Evolutionary conservation across 2,113 vertebrate genomes (phyloP), one percentile per base, ranked within the genome.

Genomic region (Melospiza georgiana): DNA sequence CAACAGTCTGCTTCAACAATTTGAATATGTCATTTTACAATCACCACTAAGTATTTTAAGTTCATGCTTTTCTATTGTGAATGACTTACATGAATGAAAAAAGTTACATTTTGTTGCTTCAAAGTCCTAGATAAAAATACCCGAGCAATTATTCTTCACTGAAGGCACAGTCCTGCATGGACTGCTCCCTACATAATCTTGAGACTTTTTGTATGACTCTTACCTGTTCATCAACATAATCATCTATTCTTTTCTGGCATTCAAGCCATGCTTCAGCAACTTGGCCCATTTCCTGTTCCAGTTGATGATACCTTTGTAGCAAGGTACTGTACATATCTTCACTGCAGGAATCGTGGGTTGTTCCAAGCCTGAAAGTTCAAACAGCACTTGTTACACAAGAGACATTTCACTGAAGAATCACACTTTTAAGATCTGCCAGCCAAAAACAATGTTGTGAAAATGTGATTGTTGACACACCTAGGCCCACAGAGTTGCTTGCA

Each of bases 201-300:
- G 17, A 68, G 63, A 74, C 21, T 44, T 7, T 58, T 77, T 24
- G 79, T 17, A 31, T n/a, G 39, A 41, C 51, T 61, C 96, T 86
- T 94, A 99, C 99, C 99, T 99, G 99, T 87, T 99, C 99, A 86
- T 99, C 99, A 48, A 99, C 99, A 30, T 99, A 99, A 95, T 99
- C 98, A 54, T 99, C 99, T 46, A 99, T 99, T 97, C 99, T 98
- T 97, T 99, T 99, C 97, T 99, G 99, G 94, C 99, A 99, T 93
- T 99, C 99, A 94, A 99, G 98, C 99, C 99, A 99, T 82, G 99
- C 98, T 76, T 98, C 98, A 7, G 99, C 98, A 62, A 99, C 99
- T 17, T 97, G 97, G 58, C 96, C 98, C 98, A 99, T 99, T 94
- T 99, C 99, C 96, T 98, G 98, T 95, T 99, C 99, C 57, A 99